phyloP scores from a whole-genome alignment of 2,797 vertebrate genomes.

The Poecilia velifera region DNA sequence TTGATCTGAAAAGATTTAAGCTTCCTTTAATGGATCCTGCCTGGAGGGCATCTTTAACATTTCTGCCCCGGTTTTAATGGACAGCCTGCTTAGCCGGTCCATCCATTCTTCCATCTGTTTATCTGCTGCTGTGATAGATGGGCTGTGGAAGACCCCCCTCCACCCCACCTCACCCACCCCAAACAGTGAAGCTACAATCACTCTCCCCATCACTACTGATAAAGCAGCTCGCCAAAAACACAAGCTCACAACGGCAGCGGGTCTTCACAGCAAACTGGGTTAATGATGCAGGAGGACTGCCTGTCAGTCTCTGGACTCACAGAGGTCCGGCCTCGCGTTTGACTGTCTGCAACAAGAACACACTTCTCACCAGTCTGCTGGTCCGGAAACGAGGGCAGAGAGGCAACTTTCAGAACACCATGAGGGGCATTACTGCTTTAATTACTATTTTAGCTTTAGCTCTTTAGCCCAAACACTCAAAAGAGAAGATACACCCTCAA shows the following conservation, averaged over 20 bases:
- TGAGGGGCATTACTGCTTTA: not conserved
- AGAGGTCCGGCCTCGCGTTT: slow-evolving; percentile 46
- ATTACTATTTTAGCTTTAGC: not conserved
- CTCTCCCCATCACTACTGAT: slow-evolving; percentile 74
- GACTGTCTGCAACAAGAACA: slow-evolving; percentile 45
- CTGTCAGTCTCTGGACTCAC: slow-evolving; percentile 66
- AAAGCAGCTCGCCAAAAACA: slow-evolving; percentile 71
- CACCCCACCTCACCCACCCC: slow-evolving; percentile 18
- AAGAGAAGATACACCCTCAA: not conserved
- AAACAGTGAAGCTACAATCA: slow-evolving; percentile 64
- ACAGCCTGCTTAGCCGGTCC: slow-evolving; percentile 29
- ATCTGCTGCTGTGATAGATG: slow-evolving; percentile 72
- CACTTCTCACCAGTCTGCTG: slow-evolving; percentile 15
- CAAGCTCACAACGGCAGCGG: slow-evolving; percentile 61
- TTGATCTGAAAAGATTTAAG: slow-evolving; percentile 23
- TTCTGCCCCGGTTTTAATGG: slow-evolving; percentile 8
- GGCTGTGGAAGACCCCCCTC: slow-evolving; percentile 69
- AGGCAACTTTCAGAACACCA: not conserved
- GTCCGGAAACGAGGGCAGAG: not conserved
- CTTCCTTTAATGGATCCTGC: slow-evolving; percentile 24
- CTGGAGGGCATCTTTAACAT: slow-evolving; percentile 32
- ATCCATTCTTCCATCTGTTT: slow-evolving; percentile 68
- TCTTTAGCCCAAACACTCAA: not conserved
- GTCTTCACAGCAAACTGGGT: slow-evolving; percentile 71
- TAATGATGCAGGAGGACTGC: slow-evolving; percentile 72